A percentile compares a stretch with the other conserved stretches of the same genome.
These are phyloP conservation scores for Bimastos eiseni DNA, from an alignment of 2,888 invertebrate species.

Conservation along the genomic window DNA sequence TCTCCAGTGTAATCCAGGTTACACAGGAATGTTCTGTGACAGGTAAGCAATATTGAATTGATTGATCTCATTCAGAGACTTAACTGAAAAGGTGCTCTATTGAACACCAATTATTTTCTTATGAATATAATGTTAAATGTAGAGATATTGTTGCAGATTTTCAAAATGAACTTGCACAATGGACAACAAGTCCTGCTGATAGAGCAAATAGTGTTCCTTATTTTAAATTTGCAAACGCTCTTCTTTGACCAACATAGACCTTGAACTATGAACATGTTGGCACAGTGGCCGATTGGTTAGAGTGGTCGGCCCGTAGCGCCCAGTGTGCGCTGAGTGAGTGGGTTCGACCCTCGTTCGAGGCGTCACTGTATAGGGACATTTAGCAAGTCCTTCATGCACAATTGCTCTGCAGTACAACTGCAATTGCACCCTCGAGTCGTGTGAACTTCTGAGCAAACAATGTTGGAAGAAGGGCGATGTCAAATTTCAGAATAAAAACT, in stretches of 20 bases:
- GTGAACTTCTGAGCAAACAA: no score
- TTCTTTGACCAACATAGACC: neutral
- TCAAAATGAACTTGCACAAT: neutral
- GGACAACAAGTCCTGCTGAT: neutral
- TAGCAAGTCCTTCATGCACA: no score
- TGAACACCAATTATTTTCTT: neutral
- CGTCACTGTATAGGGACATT: no score
- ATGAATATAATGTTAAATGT: neutral
- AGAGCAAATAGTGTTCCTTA: neutral
- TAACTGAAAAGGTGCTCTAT: neutral
- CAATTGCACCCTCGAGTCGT: no score
- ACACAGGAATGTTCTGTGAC: conserved; percentile 21
- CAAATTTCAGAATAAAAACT: no score
- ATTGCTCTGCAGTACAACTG: no score
- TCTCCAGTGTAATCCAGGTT: conserved; percentile 30
- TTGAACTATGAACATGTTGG: neutral
- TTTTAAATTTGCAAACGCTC: neutral
- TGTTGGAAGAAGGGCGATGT: no score
- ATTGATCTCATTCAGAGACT: neutral
- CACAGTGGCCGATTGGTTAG: no score
- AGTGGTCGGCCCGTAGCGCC: no score
- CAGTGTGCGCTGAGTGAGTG: no score
- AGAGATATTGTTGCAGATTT: neutral
- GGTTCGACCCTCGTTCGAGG: no score
- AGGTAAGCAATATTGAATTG: neutral